Evolutionary conservation across 2,113 vertebrate species (phyloP).

Genomic region (Chaenogobius annularis): DNA sequence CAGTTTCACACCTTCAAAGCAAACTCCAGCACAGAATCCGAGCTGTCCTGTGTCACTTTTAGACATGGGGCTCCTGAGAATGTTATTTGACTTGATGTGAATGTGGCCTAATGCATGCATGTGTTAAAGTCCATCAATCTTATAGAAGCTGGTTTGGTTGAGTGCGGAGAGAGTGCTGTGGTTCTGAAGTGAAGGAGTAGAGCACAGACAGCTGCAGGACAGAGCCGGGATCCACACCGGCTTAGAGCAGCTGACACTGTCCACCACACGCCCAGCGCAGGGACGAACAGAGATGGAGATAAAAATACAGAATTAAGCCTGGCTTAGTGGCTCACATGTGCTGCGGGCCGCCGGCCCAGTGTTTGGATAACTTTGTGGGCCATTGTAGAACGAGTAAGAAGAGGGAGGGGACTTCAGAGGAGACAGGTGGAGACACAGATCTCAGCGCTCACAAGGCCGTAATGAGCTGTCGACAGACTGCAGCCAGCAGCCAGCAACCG

Average conservation of each 20-base stretch:
- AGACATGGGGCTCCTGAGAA: too few relatives aligned
- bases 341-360: background rate
- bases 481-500: background rate
- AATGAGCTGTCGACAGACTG: slow-evolving; percentile 8
- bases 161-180: background rate
- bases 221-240: slow-evolving; percentile 47
- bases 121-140: background rate
- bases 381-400: background rate
- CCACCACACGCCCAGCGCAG: slow-evolving; percentile 27
- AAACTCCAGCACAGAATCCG: too few relatives aligned
- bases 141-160: background rate
- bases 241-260: slow-evolving; percentile 70
- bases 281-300: background rate
- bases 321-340: background rate
- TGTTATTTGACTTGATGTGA: background rate
- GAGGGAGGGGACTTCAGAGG: background rate
- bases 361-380: slow-evolving; percentile 48
- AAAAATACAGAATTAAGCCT: slow-evolving; percentile 26
- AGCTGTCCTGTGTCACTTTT: too few relatives aligned
- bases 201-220: slow-evolving; percentile 64
- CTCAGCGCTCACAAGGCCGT: background rate
- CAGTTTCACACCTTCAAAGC: too few relatives aligned
- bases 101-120: background rate
- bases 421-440: slow-evolving; percentile 11
- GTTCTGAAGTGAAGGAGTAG: slow-evolving; percentile 17